These are phyloP conservation scores for Ichneumon xanthorius DNA, from an alignment of 2,888 invertebrate genomes.

Conservation along the genomic window DNA sequence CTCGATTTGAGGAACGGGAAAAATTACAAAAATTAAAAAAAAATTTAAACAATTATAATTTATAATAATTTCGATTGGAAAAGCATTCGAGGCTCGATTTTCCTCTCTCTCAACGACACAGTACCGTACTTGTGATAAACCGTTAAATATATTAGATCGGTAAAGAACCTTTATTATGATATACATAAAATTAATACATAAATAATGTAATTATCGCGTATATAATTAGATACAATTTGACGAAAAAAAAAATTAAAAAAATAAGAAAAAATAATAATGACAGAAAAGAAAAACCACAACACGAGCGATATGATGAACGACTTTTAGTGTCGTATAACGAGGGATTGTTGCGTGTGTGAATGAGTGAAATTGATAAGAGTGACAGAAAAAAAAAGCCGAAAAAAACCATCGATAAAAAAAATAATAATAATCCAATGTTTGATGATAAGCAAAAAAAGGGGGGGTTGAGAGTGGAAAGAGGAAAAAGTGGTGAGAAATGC, in stretches of 20 bases:
- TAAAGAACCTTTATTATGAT: constrained; percentile 61
- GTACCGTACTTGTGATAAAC: constrained; percentile 81
- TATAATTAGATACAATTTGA: constrained; percentile 18
- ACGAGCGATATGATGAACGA: constrained; percentile 7
- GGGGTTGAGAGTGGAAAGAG: constrained; percentile 8
- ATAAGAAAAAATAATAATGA: background rate
- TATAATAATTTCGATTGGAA: constrained; percentile 32
- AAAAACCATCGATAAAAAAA: constrained; percentile 43
- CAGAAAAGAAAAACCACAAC: background rate
- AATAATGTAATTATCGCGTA: constrained; percentile 46
- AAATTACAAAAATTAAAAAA: constrained; percentile 34
- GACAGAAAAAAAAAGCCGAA: constrained; percentile 12
- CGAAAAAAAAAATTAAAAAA: constrained; percentile 31
- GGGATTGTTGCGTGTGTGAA: constrained; percentile 19
- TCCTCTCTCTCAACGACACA: constrained; percentile 71
- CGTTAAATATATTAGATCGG: constrained; percentile 66
- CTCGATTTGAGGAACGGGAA: constrained; percentile 44
- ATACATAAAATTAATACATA: constrained; percentile 43
- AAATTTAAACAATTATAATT: background rate
- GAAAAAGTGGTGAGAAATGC: constrained; percentile 60
- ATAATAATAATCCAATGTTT: constrained; percentile 34
- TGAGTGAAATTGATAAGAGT: constrained; percentile 26
- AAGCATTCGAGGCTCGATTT: constrained; percentile 45
- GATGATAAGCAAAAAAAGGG: constrained; percentile 59
- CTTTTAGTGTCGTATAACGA: background rate